Conservation (phyloP, 2,797 vertebrate genomes). For the Lagorchestes hirsutus region DNA sequence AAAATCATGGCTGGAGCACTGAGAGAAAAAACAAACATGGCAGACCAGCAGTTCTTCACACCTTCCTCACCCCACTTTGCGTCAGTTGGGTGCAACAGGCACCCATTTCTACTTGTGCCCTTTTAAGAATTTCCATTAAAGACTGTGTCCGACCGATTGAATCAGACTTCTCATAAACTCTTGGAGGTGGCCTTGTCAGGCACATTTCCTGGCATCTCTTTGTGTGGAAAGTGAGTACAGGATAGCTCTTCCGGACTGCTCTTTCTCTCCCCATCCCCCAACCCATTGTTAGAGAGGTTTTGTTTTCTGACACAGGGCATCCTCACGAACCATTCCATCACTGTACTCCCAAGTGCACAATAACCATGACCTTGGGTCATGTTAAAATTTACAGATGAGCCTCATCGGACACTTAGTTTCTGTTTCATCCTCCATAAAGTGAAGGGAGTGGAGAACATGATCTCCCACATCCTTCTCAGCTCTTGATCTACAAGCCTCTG, state of each 20-base stretch:
- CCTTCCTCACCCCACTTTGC: not conserved
- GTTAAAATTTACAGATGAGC: not conserved
- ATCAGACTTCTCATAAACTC: not conserved
- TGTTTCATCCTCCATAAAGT: not conserved
- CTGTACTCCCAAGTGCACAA: not conserved
- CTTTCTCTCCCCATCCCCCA: not conserved
- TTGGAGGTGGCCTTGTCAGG: not conserved
- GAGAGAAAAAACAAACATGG: not conserved
- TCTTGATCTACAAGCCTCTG: not conserved
- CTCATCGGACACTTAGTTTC: not conserved
- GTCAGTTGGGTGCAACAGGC: not conserved
- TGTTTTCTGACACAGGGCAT: not conserved
- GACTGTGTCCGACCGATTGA: not conserved
- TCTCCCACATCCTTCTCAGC: not conserved
- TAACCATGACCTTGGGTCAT: not conserved
- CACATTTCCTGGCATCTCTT: not conserved
- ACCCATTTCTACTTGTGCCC: not conserved
- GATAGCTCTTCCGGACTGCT: not conserved
- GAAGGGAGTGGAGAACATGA: not conserved
- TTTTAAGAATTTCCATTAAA: not conserved
- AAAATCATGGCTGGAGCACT: not conserved
- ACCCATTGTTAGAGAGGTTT: not conserved
- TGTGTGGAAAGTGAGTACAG: not conserved
- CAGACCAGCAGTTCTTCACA: not conserved
- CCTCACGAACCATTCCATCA: not conserved